Conservation (phyloP, 2,797 vertebrate species). For the Cottoperca gobio region DNA sequence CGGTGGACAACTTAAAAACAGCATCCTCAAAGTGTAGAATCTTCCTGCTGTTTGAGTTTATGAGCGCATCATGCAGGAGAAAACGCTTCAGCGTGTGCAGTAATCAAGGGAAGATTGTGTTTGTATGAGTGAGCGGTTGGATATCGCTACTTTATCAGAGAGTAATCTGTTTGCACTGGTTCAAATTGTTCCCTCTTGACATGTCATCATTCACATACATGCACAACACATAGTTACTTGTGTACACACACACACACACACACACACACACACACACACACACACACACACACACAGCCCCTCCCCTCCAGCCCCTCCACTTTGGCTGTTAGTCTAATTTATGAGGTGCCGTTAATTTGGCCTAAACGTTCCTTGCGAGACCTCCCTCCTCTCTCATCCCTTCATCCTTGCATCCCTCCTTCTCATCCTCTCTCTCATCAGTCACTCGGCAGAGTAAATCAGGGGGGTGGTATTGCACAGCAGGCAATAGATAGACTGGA, state of each 20-base stretch:
- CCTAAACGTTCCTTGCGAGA: constrained; percentile 82
- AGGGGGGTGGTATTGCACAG: constrained; percentile 84
- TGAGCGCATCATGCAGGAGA: constrained; percentile 44
- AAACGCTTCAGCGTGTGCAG: constrained; percentile 35
- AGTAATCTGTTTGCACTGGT: constrained; percentile 76
- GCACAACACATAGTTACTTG: constrained; percentile 40
- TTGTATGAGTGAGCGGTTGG: constrained; percentile 62
- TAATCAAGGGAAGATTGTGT: constrained; percentile 75
- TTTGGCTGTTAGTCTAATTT: constrained; percentile 84
- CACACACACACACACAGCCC: constrained; percentile 41
- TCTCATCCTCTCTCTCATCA: constrained; percentile 75
- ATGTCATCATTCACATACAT: constrained; percentile 72
- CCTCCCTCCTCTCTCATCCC: constrained; percentile 79
- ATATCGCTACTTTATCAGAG: constrained; percentile 73
- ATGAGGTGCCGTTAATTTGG: constrained; percentile 85
- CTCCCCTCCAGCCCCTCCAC: constrained; percentile 54
- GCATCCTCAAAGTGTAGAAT: constrained; percentile 14
- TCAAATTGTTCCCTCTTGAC: constrained; percentile 76
- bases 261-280: constrained; percentile 17
- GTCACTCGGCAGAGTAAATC: constrained; percentile 83
- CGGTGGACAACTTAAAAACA: constrained; percentile 30
- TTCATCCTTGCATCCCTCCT: constrained; percentile 70
- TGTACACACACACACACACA: constrained; percentile 25
- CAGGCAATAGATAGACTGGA: constrained; percentile 83
- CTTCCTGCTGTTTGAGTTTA: constrained; percentile 54